phyloP scores from a whole-genome alignment of 2,797 vertebrate species.

The Phataginus tetradactyla region DNA sequence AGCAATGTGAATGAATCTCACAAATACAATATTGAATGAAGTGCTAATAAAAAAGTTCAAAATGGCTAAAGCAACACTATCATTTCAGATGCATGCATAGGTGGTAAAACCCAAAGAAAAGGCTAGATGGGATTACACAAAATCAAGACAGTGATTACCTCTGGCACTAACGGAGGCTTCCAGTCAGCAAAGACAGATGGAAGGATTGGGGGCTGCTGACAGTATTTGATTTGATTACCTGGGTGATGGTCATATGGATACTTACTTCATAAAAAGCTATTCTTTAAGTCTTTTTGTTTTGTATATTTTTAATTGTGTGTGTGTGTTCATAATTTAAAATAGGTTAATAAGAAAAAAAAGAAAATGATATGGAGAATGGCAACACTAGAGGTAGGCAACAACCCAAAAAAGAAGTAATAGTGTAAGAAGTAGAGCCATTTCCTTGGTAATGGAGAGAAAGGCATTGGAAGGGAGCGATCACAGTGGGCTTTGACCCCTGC shows the following conservation, averaged over 20 bases:
- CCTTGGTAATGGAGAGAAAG: not conserved
- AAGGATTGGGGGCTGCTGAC: not conserved
- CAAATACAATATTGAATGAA: not conserved
- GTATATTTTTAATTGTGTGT: not conserved
- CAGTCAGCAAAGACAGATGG: not conserved
- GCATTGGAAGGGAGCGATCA: not conserved
- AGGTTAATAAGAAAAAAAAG: not conserved
- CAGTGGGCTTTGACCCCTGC: not conserved
- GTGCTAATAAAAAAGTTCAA: not conserved
- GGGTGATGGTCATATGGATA: not conserved
- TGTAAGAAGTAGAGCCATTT: not conserved
- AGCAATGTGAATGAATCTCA: not conserved
- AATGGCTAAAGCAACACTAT: not conserved
- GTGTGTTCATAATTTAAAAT: not conserved
- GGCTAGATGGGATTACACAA: not conserved
- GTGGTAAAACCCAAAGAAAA: not conserved
- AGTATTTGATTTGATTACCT: not conserved
- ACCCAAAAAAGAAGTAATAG: not conserved
- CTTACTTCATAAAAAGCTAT: not conserved
- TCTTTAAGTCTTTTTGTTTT: not conserved
- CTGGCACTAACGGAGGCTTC: not conserved
- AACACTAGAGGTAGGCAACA: not conserved
- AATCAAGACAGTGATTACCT: not conserved
- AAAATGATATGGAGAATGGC: conserved; percentile 11
- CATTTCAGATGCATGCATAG: not conserved